These are phyloP conservation scores for Paralichthys olivaceus DNA, from an alignment of 2,113 vertebrate genomes.

Conservation along the genomic window DNA sequence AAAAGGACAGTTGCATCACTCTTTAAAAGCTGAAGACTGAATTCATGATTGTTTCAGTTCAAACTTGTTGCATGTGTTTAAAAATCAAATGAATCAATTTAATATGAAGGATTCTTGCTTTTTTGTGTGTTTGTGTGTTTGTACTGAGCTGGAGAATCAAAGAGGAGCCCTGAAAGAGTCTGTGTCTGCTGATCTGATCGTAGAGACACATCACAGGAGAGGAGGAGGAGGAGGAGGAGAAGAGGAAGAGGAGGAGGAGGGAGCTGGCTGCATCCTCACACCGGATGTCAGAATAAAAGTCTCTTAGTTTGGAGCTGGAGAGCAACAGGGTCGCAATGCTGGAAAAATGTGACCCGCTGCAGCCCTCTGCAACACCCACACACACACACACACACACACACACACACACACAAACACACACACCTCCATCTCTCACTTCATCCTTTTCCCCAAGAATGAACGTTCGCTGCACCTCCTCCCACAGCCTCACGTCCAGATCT, in stretches of 20 bases:
- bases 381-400: slow-evolving; percentile 38
- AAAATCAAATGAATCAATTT: too few species aligned
- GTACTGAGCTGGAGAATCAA: not conserved
- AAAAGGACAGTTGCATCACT: too few species aligned
- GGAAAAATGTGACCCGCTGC: slow-evolving; percentile 75
- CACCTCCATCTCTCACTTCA: slow-evolving; percentile 37
- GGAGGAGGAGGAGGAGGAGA: not conserved
- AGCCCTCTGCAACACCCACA: slow-evolving; percentile 42
- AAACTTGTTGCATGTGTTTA: too few species aligned
- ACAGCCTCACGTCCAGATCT: slow-evolving; percentile 45
- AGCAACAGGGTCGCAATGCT: slow-evolving; percentile 41
- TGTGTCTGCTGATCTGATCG: too few species aligned
- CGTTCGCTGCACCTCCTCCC: not conserved
- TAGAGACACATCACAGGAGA: too few species aligned
- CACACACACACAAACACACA: slow-evolving; percentile 12
- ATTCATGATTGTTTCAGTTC: too few species aligned
- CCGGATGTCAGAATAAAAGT: slow-evolving; percentile 73
- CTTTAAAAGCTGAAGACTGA: too few species aligned
- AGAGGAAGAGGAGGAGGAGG: not conserved
- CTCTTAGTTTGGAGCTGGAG: slow-evolving; percentile 56
- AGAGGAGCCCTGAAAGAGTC: too few species aligned
- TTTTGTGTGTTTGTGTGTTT: too few species aligned
- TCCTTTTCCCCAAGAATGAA: slow-evolving; percentile 38
- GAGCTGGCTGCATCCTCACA: slow-evolving; percentile 43
- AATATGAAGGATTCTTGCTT: too few species aligned